These are phyloP conservation scores for Squalus acanthias DNA, from an alignment of 2,797 vertebrate species.

Conservation along the genomic window DNA sequence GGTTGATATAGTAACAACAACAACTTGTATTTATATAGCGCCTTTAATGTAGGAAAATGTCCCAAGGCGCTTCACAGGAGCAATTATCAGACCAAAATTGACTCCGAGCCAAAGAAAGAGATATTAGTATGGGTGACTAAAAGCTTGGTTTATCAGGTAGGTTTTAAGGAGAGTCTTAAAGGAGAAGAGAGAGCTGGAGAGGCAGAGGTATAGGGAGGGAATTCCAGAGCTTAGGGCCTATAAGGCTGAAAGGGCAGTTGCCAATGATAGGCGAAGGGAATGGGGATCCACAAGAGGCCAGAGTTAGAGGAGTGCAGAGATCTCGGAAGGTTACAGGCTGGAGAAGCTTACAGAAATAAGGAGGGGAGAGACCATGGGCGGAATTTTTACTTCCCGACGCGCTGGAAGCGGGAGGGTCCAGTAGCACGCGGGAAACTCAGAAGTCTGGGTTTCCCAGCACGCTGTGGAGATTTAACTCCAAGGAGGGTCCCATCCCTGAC, in stretches of 20 bases:
- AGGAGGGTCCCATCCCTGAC: no score
- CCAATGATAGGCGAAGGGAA: not conserved
- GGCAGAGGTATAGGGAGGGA: not conserved
- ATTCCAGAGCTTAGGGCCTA: not conserved
- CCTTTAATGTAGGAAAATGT: not conserved
- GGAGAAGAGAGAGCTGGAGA: not conserved
- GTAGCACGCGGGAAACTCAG: no score
- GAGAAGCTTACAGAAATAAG: not conserved
- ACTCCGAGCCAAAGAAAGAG: not conserved
- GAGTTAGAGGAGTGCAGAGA: not conserved
- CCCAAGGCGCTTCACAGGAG: not conserved
- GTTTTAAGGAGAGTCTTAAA: not conserved
- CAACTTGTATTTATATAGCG: not conserved
- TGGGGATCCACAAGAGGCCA: not conserved
- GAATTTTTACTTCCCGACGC: no score
- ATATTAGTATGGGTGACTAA: no score
- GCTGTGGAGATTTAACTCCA: no score
- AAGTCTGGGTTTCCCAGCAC: no score
- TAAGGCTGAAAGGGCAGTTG: not conserved
- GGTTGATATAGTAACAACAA: not conserved
- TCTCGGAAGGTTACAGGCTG: not conserved
- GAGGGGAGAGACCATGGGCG: not conserved
- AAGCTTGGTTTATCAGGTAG: not conserved
- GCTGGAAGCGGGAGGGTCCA: no score
- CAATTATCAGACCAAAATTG: not conserved